These are phyloP conservation scores for Pelodytes ibericus DNA, from an alignment of 2,797 vertebrate species.

Conservation along the genomic window DNA sequence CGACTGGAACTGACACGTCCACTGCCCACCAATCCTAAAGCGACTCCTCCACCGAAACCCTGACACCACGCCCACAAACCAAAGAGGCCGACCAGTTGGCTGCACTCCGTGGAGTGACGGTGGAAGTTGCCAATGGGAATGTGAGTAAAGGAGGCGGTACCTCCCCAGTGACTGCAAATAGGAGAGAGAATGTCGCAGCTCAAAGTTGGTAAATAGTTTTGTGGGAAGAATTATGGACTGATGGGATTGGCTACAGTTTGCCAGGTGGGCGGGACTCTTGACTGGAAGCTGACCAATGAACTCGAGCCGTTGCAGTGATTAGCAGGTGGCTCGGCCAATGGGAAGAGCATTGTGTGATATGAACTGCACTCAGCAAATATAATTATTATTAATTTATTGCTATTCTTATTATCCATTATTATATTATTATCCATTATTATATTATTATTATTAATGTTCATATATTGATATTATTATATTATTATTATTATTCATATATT, in stretches of 20 bases:
- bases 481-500: too few relatives aligned
- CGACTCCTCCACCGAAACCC: background rate
- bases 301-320: background rate
- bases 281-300: background rate
- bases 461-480: too few relatives aligned
- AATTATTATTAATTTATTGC: too few relatives aligned
- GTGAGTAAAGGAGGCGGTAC: background rate
- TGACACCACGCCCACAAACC: too few relatives aligned
- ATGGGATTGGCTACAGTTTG: slow-evolving; percentile 4
- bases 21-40: background rate
- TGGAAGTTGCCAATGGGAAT: background rate
- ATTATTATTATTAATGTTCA: too few relatives aligned
- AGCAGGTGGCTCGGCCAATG: background rate
- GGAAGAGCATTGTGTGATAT: background rate
- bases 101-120: background rate
- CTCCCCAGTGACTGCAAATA: background rate
- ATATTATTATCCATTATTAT: too few relatives aligned
- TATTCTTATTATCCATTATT: too few relatives aligned
- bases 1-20: background rate
- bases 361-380: too few relatives aligned
- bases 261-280: background rate
- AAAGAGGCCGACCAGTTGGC: background rate
- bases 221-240: background rate
- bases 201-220: slow-evolving; percentile 54
- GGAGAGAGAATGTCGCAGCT: slow-evolving; percentile 29